A percentile compares a stretch with the other conserved stretches of the same genome.
These are phyloP conservation scores for Pipra filicauda DNA, from an alignment of 2,113 vertebrate species.

Conservation along the genomic window DNA sequence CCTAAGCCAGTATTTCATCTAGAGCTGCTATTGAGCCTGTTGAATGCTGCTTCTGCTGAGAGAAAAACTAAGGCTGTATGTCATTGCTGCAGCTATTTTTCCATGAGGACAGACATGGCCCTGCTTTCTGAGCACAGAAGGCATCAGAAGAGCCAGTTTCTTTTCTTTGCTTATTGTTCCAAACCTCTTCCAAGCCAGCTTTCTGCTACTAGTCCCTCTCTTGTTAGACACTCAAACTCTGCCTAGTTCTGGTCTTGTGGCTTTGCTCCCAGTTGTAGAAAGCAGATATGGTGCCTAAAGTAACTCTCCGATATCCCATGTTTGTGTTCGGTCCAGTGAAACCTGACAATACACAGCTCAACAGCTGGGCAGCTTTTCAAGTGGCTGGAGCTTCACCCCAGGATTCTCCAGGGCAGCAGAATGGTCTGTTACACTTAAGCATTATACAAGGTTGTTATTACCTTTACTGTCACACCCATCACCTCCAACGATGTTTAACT, in stretches of 20 bases:
- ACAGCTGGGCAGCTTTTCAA: background rate
- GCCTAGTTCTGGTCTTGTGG: background rate
- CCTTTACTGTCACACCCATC: background rate
- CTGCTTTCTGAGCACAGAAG: background rate
- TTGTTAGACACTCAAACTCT: background rate
- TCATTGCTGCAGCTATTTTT: background rate
- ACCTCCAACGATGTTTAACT: background rate
- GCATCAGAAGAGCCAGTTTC: background rate
- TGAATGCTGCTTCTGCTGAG: background rate
- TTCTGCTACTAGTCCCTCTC: background rate
- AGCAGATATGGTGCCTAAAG: background rate
- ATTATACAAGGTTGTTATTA: background rate
- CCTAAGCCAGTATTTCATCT: background rate
- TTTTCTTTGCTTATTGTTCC: background rate
- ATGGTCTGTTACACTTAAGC: background rate
- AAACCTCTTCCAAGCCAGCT: background rate
- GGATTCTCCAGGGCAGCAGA: background rate
- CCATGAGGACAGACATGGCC: background rate
- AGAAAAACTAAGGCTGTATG: background rate
- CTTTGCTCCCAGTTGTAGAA: background rate
- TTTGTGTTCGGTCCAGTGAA: fast-evolving
- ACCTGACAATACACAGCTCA: background rate
- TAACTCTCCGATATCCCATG: fast-evolving
- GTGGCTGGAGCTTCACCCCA: background rate
- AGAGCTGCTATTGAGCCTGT: background rate